Conservation (phyloP, 1,140 invertebrate species). For the Cylas formicarius region DNA sequence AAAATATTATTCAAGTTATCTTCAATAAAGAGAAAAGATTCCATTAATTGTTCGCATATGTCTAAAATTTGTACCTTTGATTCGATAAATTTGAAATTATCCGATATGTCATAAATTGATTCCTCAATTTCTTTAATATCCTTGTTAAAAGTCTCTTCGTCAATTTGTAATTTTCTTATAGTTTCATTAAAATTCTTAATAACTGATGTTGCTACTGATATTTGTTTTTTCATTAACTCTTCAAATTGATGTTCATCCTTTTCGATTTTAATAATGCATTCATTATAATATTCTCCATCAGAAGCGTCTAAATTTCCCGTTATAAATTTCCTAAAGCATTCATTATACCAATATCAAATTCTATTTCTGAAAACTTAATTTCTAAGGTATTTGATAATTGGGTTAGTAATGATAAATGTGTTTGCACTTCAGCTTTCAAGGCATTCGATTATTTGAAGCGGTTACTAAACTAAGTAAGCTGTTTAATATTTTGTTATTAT, state of each 20-base stretch:
- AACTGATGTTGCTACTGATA: constrained; percentile 17
- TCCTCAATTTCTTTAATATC: constrained; percentile 15
- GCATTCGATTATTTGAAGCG: constrained; percentile 3
- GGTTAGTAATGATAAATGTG: constrained; percentile 12
- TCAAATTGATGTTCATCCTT: constrained; percentile 20
- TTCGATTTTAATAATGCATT: constrained; percentile 21
- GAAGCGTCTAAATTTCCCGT: constrained; percentile 24
- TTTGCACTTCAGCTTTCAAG: constrained; percentile 8
- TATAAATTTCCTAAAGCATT: constrained; percentile 23
- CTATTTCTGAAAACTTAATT: constrained; percentile 11
- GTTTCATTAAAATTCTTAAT: constrained; percentile 25
- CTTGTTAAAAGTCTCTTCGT: constrained; percentile 21
- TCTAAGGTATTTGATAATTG: constrained; percentile 8
- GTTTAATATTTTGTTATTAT: constrained; percentile 14
- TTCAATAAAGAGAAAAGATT: constrained; percentile 14
- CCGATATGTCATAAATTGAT: constrained; percentile 5
- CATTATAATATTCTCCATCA: constrained; percentile 24
- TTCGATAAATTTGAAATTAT: constrained; percentile 2
- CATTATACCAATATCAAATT: constrained; percentile 17
- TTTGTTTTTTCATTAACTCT: constrained; percentile 24
- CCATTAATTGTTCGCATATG: constrained; percentile 13
- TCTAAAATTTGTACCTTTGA: constrained; percentile 4
- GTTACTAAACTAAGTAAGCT: constrained; percentile 1
- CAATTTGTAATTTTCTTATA: constrained; percentile 20
- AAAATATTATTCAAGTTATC: constrained; percentile 6